Base-by-base conservation (phyloP, 23 tunicate genomes). In the Pegea sp. region DNA sequence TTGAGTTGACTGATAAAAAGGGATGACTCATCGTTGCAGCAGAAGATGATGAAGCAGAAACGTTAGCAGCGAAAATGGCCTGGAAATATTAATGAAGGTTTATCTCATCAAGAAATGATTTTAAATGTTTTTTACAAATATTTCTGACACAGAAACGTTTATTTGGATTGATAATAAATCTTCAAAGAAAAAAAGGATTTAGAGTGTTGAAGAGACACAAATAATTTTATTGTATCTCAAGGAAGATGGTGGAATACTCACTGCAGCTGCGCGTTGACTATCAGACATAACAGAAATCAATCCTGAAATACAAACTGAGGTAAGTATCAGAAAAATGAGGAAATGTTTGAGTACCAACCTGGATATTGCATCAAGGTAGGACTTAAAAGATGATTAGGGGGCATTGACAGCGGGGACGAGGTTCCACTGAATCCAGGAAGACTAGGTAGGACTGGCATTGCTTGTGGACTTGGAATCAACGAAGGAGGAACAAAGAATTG, bases 281-380 rank as follows among this genome's bases (percentile, higher is more conserved):
- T 38, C 0, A 52, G 56, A 52, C 1, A 52, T 52, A 21, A 52
- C 22, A 13, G 56, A 52, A n/a, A 52, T 52, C 21, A n/a, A 22
- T n/a, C 56, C 56, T 22, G 56, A 19, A 42, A 42, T 18, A 0
- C 18, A 42, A 42, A 42, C 48, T n/a, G n/a, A n/a, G n/a, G n/a
- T n/a, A n/a, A 11, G 22, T 50, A 19, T 50, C 6, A 6, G 16
- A 50, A 6, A 7, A 13, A 50, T 11, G 6, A 50, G 22, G 19
- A 50, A 50, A 50, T 13, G 8, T 18, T 6, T 13, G 3, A 56
- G 38, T 60, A 1, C 69, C 84, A 62, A 32, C 78, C 22, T 0
- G 95, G 61, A 52, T 69, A 84, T 4, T 81, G 95, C 70, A 84
- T 78, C 5, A 84, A 54, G 18, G 95, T 59, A 0, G 95, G 95